Percentiles rank a stretch among this genome's conserved stretches.
Conservation (phyloP, 2,888 invertebrate species). For the Machimus atricapillus region DNA sequence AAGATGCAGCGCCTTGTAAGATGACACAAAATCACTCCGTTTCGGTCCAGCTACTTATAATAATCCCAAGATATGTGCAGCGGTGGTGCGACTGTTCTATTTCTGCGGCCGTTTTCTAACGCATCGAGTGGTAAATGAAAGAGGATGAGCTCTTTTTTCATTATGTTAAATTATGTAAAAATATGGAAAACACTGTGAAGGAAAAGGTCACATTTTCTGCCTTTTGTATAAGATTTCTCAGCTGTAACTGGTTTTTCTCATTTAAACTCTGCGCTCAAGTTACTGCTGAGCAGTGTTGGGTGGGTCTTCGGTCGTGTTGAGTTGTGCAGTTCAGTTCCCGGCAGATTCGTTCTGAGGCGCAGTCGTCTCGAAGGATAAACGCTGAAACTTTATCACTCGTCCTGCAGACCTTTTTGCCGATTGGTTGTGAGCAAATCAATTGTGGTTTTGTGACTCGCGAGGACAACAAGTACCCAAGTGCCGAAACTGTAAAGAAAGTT, state of each 20-base stretch:
- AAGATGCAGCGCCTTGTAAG: constrained; percentile 14
- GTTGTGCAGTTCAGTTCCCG: constrained; percentile 4
- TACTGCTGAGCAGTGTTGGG: constrained; percentile 9
- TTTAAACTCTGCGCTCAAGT: constrained; percentile 52
- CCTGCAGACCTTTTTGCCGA: background rate
- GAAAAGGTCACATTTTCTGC: constrained; percentile 40
- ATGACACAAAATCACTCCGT: constrained; percentile 28
- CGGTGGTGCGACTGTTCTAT: constrained; percentile 17
- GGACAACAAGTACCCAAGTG: background rate
- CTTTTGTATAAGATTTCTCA: constrained; percentile 59
- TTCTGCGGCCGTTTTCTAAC: constrained; percentile 1
- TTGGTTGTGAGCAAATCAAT: background rate
- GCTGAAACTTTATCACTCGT: background rate
- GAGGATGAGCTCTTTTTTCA: constrained; percentile 13
- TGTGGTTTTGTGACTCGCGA: background rate
- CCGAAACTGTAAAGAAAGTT: background rate
- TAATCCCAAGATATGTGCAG: background rate
- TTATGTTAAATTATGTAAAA: background rate
- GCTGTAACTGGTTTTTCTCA: constrained; percentile 61
- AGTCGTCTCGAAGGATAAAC: background rate
- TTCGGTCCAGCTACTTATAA: constrained; percentile 30
- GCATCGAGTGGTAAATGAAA: background rate
- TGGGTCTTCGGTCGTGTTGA: constrained; percentile 22
- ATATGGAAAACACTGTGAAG: background rate
- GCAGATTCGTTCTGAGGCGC: background rate